Evolutionary conservation across 2,888 invertebrate genomes (phyloP).

Genomic region (Tuta absoluta): DNA sequence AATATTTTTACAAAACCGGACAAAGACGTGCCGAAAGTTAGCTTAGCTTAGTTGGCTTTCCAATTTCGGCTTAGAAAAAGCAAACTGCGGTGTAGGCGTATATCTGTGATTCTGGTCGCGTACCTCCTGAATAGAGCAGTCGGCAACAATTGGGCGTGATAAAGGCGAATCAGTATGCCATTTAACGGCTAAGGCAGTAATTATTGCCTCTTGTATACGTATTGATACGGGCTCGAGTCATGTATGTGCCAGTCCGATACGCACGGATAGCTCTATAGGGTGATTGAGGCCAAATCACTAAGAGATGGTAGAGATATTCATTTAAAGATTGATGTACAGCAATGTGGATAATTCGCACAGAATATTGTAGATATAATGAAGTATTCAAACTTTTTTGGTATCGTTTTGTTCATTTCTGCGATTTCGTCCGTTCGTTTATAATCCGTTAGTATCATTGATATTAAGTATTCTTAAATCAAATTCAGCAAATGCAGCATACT

Average conservation of each 20-base stretch:
- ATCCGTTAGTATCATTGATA: neutral
- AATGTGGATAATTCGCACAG: neutral
- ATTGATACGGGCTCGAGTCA: constrained; percentile 24
- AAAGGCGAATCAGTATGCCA: constrained; percentile 54
- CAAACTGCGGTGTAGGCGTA: constrained; percentile 44
- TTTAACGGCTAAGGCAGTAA: constrained; percentile 49
- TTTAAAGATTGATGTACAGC: constrained; percentile 6
- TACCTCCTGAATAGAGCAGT: constrained; percentile 50
- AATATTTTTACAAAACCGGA: neutral
- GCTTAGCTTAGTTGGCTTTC: constrained; percentile 39
- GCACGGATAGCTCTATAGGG: constrained; percentile 21
- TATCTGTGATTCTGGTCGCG: constrained; percentile 60
- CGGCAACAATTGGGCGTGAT: constrained; percentile 58
- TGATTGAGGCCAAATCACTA: constrained; percentile 28
- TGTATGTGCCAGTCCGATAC: constrained; percentile 29
- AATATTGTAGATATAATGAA: neutral
- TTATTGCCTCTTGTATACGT: constrained; percentile 42
- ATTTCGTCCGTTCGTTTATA: neutral
- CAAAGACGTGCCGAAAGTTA: constrained; percentile 53
- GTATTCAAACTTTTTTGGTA: neutral
- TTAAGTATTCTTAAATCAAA: no score
- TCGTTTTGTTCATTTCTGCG: neutral
- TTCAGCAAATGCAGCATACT: neutral
- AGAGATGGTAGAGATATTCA: constrained; percentile 34
- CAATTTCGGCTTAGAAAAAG: constrained; percentile 35